Conservation (phyloP, 2,797 vertebrate genomes). For the Synaphobranchus kaupii region DNA sequence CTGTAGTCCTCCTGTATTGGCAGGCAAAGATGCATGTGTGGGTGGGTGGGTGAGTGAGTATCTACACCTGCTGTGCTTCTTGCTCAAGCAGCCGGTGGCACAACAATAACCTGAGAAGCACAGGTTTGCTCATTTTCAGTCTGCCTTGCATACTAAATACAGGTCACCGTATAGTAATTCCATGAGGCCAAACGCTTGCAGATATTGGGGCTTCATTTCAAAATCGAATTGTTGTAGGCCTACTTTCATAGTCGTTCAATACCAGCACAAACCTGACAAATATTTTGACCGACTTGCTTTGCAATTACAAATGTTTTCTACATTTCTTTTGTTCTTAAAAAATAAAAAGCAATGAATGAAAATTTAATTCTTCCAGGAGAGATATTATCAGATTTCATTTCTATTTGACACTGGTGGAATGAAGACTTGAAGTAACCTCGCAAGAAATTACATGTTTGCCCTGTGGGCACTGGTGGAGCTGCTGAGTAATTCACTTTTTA, state of each 20-base stretch:
- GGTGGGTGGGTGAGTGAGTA: neutral
- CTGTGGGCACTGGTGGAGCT: neutral
- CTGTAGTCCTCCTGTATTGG: neutral
- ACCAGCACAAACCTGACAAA: neutral
- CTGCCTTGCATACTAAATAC: neutral
- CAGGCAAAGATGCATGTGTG: neutral
- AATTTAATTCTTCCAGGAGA: neutral
- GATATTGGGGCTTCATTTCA: neutral
- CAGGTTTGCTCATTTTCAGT: neutral
- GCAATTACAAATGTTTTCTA: neutral
- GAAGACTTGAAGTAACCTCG: neutral
- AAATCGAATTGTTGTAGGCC: neutral
- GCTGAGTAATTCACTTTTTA: neutral
- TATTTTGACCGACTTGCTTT: neutral
- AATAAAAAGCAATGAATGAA: neutral
- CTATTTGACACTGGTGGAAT: neutral
- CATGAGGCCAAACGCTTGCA: neutral
- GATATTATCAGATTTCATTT: neutral
- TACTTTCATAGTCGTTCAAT: neutral
- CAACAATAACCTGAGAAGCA: neutral
- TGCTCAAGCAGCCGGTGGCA: neutral
- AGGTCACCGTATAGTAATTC: neutral
- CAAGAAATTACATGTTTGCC: neutral
- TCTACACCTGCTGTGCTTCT: neutral
- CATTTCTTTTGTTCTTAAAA: neutral